Base-by-base conservation (phyloP, 2,797 vertebrate species). In the Triplophysa bombifrons region DNA sequence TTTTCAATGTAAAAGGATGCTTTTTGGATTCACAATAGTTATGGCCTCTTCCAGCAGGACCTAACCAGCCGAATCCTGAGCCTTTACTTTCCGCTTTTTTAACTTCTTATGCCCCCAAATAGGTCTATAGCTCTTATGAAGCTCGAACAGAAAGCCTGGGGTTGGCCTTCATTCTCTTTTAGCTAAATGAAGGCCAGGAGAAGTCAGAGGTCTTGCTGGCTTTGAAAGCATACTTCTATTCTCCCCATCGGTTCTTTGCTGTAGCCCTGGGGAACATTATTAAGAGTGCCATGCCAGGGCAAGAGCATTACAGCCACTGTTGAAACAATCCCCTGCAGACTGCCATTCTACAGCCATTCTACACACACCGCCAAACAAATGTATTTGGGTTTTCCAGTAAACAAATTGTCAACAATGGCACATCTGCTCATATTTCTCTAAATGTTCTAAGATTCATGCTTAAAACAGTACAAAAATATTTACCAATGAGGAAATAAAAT, bases 281-380 rank as follows among this genome's bases (percentile, higher is more conserved):
- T 87, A 73, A 88, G 65, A 87, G 80, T 69, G 76, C 77, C 78
- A 72, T 67, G 71, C 78, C 66, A 25, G 86, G 78, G 58, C 22
- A 48, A 58, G 66, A 80, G 79, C 25, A 41, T 63, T 80, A 63
- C 44, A 80, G 71, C 63, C 72, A 34, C 80, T 85, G 87, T 82
- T 87, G 81, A 86, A 90, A 86, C 72, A 90, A 88, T 87, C 84
- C 88, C 87, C 87, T 85, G 80, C 84, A 84, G 90, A 91, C 82
- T 79, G 34, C 85, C 80, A 87, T 89, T 90, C 86, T 87, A 64
- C 84, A 78, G 80, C 88, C 91, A 92, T 91, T n/a, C n/a, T n/a
- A 65, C 76, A 38, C 34, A 38, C 34, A 44, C 58, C 53, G 48
- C 20, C 51, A 74, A 65, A 46, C 11, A 41, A 72, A 30, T 30